Base-by-base conservation (phyloP, 2,888 invertebrate species). In the Phengaris arion region DNA sequence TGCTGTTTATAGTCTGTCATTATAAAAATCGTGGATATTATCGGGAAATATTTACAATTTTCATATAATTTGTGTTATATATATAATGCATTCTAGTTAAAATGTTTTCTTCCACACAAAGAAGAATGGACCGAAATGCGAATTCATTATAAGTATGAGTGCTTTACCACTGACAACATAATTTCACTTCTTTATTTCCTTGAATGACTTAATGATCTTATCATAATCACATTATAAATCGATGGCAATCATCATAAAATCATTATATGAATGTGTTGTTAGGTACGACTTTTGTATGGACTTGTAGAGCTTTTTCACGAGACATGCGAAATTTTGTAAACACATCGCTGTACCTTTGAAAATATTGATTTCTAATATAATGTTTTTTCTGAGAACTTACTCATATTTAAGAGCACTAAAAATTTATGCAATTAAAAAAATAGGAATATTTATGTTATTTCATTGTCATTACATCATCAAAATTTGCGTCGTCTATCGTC, bases 31-130 rank as follows among this genome's bases (percentile, higher is more conserved):
- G n/a, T 15, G 15, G 57, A 57, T 15, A 57, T 57, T 57, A 57
- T 55, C 15, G 8, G 15, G 15, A 57, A 57, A 59, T 59, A 59
- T 59, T 22, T 59, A 59, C 22, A 59, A 5, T 35, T 59, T 22
- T 59, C 59, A 59, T 59, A 10, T 59, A 59, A 59, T 22, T 59
- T 10, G 9, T 35, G 12, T 64, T 64, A 64, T 64, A 64, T 22
- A 64, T 64, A 35, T 64, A 35, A 64, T 64, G 64, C 10, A 9
- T 64, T 64, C 64, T 35, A 10, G 35, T 64, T 64, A 64, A 13
- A 64, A 64, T 64, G 64, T 64, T 13, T 64, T 64, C 64, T 64
- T 64, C 35, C 12, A 6, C 10, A 64, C 64, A 64, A 64, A 64
- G 52, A 5, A 12, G 35, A 64, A 64, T 35, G 64, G 64, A 12